Evolutionary conservation across 2,888 invertebrate genomes (phyloP), one percentile per base, ranked within the genome.

Genomic region (Palloptera scutellata): DNA sequence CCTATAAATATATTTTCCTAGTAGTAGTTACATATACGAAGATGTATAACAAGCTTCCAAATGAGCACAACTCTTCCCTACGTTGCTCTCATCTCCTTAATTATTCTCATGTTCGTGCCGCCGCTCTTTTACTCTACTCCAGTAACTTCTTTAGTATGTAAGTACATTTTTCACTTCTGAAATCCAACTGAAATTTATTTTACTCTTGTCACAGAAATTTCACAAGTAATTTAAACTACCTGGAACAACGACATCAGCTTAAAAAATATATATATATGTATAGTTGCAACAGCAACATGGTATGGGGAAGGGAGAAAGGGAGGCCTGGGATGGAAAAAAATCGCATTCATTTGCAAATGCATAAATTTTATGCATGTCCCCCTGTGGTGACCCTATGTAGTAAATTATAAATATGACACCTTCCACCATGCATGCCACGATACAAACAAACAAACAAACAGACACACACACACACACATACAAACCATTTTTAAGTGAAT

Each of bases 401-500:
- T 81, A 81, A 81, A 81, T 81, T 81, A 81, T 81, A 79, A 80
- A 80, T 79, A 81, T 81, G 81, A 81, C 81, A 81, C 81, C 81
- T 81, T 79, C 57, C 57, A 58, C 54, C 63, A 63, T 55, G 30
- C 57, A 51, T 57, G 64, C 51, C n/a, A n/a, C n/a, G n/a, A 52
- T 58, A 51, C 58, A 51, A n/a, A 58, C 48, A 51, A 30, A 30
- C 30, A 30, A 30, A 30, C 6, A 30, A 30, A 30, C 30, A 30
- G 6, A 30, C 30, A 30, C 30, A 30, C 6, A 30, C 6, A 30
- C 30, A 30, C 6, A 30, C 30, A 30, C 3, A 30, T n/a, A n/a
- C n/a, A n/a, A n/a, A n/a, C n/a, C n/a, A 30, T 30, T 30, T 30
- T 30, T 30, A 30, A 30, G 30, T 30, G 30, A 30, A 30, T 30